Conservation (phyloP, 2,888 invertebrate species). For the Metallyticus violacea region DNA sequence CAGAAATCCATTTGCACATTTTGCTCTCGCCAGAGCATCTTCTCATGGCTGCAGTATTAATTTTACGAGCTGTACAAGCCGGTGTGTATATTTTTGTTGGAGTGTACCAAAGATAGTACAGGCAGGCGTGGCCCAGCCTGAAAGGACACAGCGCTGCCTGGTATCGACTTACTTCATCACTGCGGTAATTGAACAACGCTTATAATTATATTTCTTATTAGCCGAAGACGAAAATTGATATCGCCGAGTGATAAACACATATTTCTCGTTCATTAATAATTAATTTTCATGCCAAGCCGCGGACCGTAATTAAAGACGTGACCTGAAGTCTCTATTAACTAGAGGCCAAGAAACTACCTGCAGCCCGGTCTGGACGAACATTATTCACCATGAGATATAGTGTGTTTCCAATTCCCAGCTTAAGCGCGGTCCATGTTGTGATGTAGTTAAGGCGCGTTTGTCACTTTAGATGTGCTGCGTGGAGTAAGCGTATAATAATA, state of each 20-base stretch:
- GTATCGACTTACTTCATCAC: neutral
- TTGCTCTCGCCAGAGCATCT: too few species aligned
- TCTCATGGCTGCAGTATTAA: too few species aligned
- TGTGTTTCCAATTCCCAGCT: neutral
- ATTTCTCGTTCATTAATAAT: constrained; percentile 11
- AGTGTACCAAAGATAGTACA: neutral
- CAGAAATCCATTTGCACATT: too few species aligned
- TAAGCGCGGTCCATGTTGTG: too few species aligned
- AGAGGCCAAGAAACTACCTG: neutral
- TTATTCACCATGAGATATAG: neutral
- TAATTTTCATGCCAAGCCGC: neutral
- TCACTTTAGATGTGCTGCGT: neutral
- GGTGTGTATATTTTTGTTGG: neutral
- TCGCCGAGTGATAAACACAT: neutral
- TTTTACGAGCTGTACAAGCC: too few species aligned
- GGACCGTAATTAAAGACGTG: constrained; percentile 8
- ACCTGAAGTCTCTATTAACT: neutral
- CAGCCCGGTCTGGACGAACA: neutral
- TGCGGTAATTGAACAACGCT: neutral
- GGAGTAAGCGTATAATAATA: too few species aligned
- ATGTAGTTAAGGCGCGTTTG: neutral
- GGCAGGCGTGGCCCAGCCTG: neutral
- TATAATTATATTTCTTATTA: constrained; percentile 9
- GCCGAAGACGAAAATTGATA: constrained; percentile 4
- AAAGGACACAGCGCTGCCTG: neutral